These are phyloP conservation scores for Limnothrissa miodon DNA, from an alignment of 2,113 vertebrate genomes.

Conservation along the genomic window DNA sequence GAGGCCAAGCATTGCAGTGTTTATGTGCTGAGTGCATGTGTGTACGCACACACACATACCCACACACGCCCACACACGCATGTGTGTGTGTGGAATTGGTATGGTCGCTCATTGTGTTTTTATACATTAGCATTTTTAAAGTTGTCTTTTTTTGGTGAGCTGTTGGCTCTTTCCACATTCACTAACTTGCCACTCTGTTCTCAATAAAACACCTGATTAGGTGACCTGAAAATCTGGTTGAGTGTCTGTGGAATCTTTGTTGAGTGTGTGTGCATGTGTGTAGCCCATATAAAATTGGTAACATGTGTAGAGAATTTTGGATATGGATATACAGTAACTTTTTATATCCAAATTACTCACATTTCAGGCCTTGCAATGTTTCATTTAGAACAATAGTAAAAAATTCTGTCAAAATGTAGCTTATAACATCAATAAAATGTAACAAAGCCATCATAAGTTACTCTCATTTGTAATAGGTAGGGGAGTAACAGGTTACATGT, in stretches of 20 bases:
- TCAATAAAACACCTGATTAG: constrained; percentile 79
- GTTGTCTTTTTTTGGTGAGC: constrained; percentile 69
- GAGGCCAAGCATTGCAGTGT: constrained; percentile 18
- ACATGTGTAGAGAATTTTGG: too few relatives aligned
- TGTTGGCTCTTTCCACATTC: constrained; percentile 60
- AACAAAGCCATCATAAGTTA: too few relatives aligned
- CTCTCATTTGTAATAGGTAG: too few relatives aligned
- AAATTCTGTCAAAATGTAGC: too few relatives aligned
- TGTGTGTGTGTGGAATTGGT: constrained; percentile 56
- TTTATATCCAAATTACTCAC: too few relatives aligned
- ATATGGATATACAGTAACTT: too few relatives aligned
- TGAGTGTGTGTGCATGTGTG: not conserved
- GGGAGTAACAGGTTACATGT: too few relatives aligned
- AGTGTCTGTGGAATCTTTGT: constrained; percentile 32
- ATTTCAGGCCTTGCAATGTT: too few relatives aligned
- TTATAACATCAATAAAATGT: too few relatives aligned
- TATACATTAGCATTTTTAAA: constrained; percentile 82
- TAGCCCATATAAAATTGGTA: too few relatives aligned
- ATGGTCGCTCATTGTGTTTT: constrained; percentile 77
- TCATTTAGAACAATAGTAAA: too few relatives aligned
- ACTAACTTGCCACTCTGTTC: constrained; percentile 83
- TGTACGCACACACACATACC: constrained; percentile 1
- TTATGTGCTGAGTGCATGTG: constrained; percentile 9
- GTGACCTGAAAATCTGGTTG: constrained; percentile 54
- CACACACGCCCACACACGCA: not conserved